Evolutionary conservation across 2,888 invertebrate genomes (phyloP), one percentile per base, ranked within the genome.

Genomic region (Erebia epiphron): DNA sequence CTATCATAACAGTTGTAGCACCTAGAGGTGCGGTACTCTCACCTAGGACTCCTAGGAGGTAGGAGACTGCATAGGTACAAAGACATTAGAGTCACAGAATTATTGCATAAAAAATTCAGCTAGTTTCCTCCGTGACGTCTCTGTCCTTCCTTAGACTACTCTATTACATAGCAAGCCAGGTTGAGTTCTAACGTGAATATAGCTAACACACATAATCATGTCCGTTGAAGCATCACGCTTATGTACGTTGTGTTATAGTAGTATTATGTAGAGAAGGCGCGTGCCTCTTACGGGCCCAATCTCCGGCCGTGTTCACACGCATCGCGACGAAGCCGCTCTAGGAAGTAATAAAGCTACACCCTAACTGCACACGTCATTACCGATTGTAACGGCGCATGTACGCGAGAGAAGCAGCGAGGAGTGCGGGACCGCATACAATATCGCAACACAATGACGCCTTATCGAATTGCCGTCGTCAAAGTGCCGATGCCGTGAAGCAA

Each of bases 331-430:
- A 65, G 52, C 61, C 43, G 54, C 66, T 61, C 85, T 81, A 89
- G 92, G 92, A 92, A 92, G 92, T 85, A 92, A 92, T 92, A 92
- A 92, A 89, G 87, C 87, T 88, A 91, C 86, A 88, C 91, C 90
- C 88, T 91, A 90, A 90, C 92, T 90, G 91, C 90, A 88, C 86
- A 88, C 85, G 84, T 86, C 89, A 91, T 91, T 91, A 92, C 91
- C 87, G 89, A 90, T 89, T 89, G 88, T 91, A 91, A 88, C 90
- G 89, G 89, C 86, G 82, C 82, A 84, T 82, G 82, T 82, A 79
- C 84, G 81, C 85, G 90, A 90, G 90, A 90, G 84, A 83, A 89
- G 88, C 88, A 85, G 77, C 82, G 83, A 81, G 82, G 85, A 86
- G 83, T 81, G 78, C 81, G 78, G 79, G 77, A 71, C 76, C 77